Evolutionary conservation across 1,140 invertebrate genomes (phyloP).

Genomic region (Pararge aegeria): DNA sequence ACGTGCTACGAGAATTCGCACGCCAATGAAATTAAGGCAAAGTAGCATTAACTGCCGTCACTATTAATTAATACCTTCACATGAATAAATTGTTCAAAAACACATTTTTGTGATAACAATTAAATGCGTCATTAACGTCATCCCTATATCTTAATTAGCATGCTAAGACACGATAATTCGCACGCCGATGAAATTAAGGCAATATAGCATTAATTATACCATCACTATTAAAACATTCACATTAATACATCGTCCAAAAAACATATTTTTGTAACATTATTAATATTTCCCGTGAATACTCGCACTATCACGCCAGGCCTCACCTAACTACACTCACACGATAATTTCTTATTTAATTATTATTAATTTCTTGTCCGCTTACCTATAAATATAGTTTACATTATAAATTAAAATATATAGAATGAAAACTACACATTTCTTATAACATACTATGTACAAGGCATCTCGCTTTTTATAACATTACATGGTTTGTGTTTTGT

Average conservation of each 20-base stretch:
- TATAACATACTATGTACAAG: conserved; percentile 75
- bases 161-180: no score
- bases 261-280: conserved; percentile 9
- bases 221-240: conserved; percentile 2
- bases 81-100: no score
- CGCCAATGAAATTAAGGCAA: no score
- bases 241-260: background rate
- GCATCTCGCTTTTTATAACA: conserved; percentile 59
- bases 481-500: conserved; percentile 45
- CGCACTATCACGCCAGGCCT: conserved; percentile 33
- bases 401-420: conserved; percentile 76
- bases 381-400: conserved; percentile 72
- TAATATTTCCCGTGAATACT: conserved; percentile 21
- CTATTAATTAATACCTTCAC: no score
- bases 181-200: no score
- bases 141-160: no score
- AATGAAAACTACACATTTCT: conserved; percentile 76
- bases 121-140: no score
- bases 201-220: no score
- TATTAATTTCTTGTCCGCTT: conserved; percentile 56
- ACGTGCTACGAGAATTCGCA: no score
- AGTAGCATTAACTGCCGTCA: no score
- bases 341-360: conserved; percentile 43
- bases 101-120: no score
- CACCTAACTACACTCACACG: conserved; percentile 30